Percentiles rank a stretch among this genome's conserved stretches.
These are phyloP conservation scores for Chloroclystis v-ata DNA, from an alignment of 2,888 invertebrate species.

Conservation along the genomic window DNA sequence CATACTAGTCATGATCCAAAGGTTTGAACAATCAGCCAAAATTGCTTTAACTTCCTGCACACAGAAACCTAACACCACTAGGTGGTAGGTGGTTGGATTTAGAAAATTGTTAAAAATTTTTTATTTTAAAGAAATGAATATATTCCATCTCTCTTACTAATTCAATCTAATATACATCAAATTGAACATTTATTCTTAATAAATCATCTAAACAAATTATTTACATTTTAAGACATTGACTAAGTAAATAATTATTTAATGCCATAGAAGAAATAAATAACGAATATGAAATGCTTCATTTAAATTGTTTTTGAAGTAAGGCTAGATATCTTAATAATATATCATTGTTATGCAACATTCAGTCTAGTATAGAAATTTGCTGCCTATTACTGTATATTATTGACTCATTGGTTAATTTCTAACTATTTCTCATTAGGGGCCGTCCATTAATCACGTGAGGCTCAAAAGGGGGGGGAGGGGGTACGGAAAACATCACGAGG, in stretches of 20 bases:
- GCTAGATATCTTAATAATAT: conserved; percentile 51
- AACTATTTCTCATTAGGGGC: too few species aligned
- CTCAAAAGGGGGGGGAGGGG: too few species aligned
- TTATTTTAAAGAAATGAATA: conserved; percentile 46
- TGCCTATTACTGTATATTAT: conserved; percentile 55
- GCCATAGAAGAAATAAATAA: conserved; percentile 71
- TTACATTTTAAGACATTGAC: conserved; percentile 66
- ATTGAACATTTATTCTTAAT: conserved; percentile 75
- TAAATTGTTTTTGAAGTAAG: conserved; percentile 66
- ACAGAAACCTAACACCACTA: conserved; percentile 49
- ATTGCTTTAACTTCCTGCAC: conserved; percentile 40
- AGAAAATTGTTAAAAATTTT: conserved; percentile 51
- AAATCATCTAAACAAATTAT: conserved; percentile 75
- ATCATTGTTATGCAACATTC: conserved; percentile 66
- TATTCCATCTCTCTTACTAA: conserved; percentile 47
- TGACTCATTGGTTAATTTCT: too few species aligned
- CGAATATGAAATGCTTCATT: conserved; percentile 75
- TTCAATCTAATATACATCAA: conserved; percentile 69
- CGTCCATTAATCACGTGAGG: too few species aligned
- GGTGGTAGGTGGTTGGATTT: conserved; percentile 65
- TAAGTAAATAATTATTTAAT: conserved; percentile 73
- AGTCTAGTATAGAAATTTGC: conserved; percentile 60
- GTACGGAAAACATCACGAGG: too few species aligned
- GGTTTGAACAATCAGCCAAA: conserved; percentile 67
- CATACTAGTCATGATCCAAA: conserved; percentile 69